Conservation (phyloP, 2,797 vertebrate genomes). For the Poeciliopsis turneri region DNA sequence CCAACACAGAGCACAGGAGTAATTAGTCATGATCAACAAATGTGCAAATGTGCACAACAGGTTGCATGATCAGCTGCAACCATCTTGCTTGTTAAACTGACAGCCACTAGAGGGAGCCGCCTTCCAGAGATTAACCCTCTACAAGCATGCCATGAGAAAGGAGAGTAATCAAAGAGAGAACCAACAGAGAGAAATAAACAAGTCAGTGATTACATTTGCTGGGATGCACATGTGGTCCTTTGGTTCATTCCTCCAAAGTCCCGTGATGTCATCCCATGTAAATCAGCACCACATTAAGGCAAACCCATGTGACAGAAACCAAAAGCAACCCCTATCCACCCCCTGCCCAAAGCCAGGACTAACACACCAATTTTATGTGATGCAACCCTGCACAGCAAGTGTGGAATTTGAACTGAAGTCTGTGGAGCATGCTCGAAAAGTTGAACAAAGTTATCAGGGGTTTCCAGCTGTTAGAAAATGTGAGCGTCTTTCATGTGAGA, state of each 20-base stretch:
- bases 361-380: conserved; percentile 16
- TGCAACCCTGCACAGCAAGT: conserved; percentile 22
- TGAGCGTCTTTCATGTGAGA: conserved; percentile 55
- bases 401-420: conserved; percentile 18
- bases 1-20: conserved; percentile 43
- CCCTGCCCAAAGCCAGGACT: background rate
- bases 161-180: conserved; percentile 7
- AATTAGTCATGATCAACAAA: conserved; percentile 5
- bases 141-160: background rate
- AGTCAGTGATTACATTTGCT: conserved; percentile 28
- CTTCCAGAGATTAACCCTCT: conserved; percentile 34
- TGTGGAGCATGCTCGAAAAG: conserved; percentile 28
- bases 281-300: conserved; percentile 15
- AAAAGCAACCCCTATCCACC: conserved; percentile 1
- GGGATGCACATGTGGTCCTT: conserved; percentile 32
- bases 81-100: background rate
- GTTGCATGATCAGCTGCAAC: background rate
- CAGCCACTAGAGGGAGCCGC: conserved; percentile 84
- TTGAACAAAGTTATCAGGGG: conserved; percentile 48
- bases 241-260: conserved; percentile 14
- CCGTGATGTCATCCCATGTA: conserved; percentile 35
- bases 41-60: too few species aligned
- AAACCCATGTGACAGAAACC: conserved; percentile 7
- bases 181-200: conserved; percentile 46
- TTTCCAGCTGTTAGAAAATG: conserved; percentile 45